Evolutionary conservation across 2,888 invertebrate genomes (phyloP), one percentile per base, ranked within the genome.

Genomic region (Lacanobia wlatinum): DNA sequence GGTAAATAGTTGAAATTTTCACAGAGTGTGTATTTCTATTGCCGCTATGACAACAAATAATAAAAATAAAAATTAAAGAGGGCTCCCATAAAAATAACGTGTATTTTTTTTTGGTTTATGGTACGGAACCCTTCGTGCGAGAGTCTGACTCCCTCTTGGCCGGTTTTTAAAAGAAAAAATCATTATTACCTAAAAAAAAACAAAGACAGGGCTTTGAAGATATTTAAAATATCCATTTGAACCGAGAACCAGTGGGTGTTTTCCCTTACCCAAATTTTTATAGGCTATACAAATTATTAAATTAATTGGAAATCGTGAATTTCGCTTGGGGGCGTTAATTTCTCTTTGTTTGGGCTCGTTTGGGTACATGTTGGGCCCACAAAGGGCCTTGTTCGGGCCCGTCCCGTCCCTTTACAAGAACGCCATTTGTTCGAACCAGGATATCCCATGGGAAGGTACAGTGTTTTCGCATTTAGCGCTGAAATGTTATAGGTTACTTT

Each of bases 331-430:
- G 82, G 73, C 69, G 83, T 83, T 81, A 76, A 79, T 78, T 85
- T 86, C 65, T 80, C 82, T 85, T 87, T 88, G 87, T 88, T 87
- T 82, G 67, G 53, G 48, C 53, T 69, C 23, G 60, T 79, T 76
- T 77, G 70, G 69, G 75, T 66, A 59, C 60, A 63, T 76, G 81
- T 81, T 82, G 58, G 62, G 43, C 18, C 67, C 79, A 73, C 81
- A 79, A 76, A 84, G 82, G 85, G 69, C 38, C 80, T 71, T 78
- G 78, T 82, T 82, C 74, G 55, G 65, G 14, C 12, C 67, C 16
- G 18, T 21, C 64, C 78, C 79, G 69, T 70, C 73, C 73, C 65
- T 80, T 83, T 69, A 78, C 80, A 78, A 75, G 82, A 64, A 50
- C 70, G 34, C 72, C 76, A 81, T 87, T 85, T 84, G 82, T 72